phyloP scores from a whole-genome alignment of 2,888 invertebrate species.

The Athetis lepigone region DNA sequence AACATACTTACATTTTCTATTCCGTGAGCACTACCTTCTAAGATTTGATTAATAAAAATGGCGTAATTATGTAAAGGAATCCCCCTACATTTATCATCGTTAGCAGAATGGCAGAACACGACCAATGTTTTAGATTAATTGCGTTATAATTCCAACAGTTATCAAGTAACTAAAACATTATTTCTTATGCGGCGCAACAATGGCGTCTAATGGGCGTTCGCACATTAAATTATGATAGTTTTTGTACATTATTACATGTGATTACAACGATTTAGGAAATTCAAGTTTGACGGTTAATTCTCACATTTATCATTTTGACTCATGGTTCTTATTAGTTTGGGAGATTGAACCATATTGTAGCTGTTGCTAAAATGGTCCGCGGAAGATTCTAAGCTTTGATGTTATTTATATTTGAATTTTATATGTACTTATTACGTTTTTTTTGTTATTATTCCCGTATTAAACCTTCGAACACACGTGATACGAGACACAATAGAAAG shows the following conservation, averaged over 20 bases:
- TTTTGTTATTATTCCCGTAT: too few species aligned
- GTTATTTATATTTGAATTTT: too few species aligned
- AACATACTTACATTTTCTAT: too few species aligned
- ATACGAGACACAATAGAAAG: too few species aligned
- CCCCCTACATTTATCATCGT: conserved; percentile 21
- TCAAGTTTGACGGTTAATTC: conserved; percentile 5
- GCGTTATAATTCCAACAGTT: conserved; percentile 33
- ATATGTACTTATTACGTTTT: too few species aligned
- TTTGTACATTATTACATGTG: conserved; percentile 17
- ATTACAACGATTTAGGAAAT: conserved; percentile 22
- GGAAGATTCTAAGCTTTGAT: too few species aligned
- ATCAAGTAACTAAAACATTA: conserved; percentile 15
- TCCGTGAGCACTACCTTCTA: not conserved
- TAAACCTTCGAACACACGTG: too few species aligned
- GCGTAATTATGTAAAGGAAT: conserved; percentile 25
- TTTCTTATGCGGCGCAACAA: conserved; percentile 32
- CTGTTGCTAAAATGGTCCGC: too few species aligned
- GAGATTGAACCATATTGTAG: too few species aligned
- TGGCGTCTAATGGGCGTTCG: conserved; percentile 36
- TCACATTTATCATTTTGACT: conserved; percentile 13
- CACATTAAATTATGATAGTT: conserved; percentile 50
- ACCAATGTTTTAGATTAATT: conserved; percentile 23
- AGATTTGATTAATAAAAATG: conserved; percentile 18
- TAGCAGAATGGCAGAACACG: not conserved
- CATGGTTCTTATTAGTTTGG: too few species aligned